These are phyloP conservation scores for Blastobasis lacticolella DNA, from an alignment of 2,888 invertebrate species.

Conservation along the genomic window DNA sequence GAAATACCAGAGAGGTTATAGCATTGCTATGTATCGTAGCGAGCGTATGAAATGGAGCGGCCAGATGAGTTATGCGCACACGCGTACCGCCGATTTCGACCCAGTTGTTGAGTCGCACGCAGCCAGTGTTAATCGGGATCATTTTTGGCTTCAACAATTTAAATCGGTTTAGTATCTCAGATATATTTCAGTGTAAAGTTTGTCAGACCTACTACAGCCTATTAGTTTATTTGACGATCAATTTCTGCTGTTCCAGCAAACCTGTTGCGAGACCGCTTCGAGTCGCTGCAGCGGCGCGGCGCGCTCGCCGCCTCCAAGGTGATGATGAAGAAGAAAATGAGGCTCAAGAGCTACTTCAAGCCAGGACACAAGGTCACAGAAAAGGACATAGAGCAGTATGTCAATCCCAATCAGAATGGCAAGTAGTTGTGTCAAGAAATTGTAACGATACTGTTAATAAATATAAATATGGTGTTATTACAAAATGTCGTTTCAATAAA, in stretches of 20 bases:
- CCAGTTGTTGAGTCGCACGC: too few relatives aligned
- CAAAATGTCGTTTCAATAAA: too few relatives aligned
- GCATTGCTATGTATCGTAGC: too few relatives aligned
- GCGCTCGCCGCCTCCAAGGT: slow-evolving; percentile 84
- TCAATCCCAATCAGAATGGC: neutral
- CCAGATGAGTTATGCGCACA: too few relatives aligned
- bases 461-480: too few relatives aligned
- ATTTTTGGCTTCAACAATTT: too few relatives aligned
- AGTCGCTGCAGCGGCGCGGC: slow-evolving; percentile 91
- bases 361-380: slow-evolving; percentile 71
- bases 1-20: too few relatives aligned
- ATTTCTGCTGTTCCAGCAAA: slow-evolving; percentile 63
- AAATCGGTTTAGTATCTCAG: too few relatives aligned
- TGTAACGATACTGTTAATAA: too few relatives aligned
- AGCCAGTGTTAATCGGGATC: too few relatives aligned
- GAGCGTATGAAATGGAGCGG: too few relatives aligned
- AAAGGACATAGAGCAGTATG: slow-evolving; percentile 48
- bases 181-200: neutral
- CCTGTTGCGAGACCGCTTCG: slow-evolving; percentile 87
- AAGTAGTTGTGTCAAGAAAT: neutral
- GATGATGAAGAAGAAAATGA: slow-evolving; percentile 79
- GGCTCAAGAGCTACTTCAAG: slow-evolving; percentile 82
- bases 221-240: neutral
- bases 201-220: neutral
- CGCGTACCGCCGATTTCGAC: too few relatives aligned